Percentiles rank a stretch among this genome's conserved stretches.
Evolutionary conservation across 1,140 invertebrate genomes (phyloP).

Genomic region (Pachyrhynchus sulphureomaculatus): DNA sequence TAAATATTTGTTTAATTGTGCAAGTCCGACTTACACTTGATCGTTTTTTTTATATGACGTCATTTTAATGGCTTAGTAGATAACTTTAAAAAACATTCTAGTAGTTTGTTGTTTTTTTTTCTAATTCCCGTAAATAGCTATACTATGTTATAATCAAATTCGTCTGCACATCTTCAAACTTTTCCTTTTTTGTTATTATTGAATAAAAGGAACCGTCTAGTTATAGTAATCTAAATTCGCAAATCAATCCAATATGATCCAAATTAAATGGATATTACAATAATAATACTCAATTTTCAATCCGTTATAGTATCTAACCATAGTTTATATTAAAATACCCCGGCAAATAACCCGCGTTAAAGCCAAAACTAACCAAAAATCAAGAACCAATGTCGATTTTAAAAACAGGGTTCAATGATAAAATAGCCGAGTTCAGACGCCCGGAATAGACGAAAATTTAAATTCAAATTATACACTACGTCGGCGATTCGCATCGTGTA

Average conservation of each 20-base stretch:
- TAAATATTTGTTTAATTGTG: too few species aligned
- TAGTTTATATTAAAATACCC: not conserved
- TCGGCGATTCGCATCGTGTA: too few species aligned
- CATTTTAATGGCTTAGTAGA: too few species aligned
- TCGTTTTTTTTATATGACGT: too few species aligned
- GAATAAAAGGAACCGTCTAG: too few species aligned
- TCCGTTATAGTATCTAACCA: not conserved
- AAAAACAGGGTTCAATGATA: constrained; percentile 6
- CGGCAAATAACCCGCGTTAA: not conserved
- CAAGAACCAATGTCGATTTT: not conserved
- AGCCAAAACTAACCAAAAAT: not conserved
- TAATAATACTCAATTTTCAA: constrained; percentile 11
- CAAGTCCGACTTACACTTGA: too few species aligned
- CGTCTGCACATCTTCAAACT: too few species aligned
- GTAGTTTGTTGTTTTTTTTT: too few species aligned
- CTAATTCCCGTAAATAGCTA: too few species aligned
- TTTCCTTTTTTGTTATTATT: too few species aligned
- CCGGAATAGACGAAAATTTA: constrained; percentile 24
- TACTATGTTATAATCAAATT: too few species aligned
- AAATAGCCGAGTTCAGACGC: not conserved
- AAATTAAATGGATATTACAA: not conserved
- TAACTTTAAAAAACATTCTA: too few species aligned
- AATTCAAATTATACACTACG: constrained; percentile 24
- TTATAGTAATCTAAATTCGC: not conserved
- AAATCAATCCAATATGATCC: constrained; percentile 3